These are phyloP conservation scores for Micropoecilia bifurca DNA, from an alignment of 2,797 vertebrate species.

Conservation along the genomic window DNA sequence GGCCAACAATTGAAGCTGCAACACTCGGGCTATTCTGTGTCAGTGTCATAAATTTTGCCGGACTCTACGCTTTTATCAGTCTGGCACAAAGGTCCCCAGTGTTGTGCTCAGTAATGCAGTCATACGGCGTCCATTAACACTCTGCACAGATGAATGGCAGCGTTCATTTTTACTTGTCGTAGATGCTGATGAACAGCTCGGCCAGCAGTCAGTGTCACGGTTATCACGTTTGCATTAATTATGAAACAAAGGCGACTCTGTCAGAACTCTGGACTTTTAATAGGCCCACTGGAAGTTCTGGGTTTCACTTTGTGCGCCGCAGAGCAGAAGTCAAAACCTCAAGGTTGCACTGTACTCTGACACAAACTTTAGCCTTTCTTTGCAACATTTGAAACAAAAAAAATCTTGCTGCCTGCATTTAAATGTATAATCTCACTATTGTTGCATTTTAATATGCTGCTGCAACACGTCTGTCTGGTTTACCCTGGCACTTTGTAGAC, in stretches of 20 bases:
- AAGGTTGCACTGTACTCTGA: slow-evolving; percentile 35
- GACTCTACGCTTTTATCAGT: slow-evolving; percentile 62
- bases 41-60: slow-evolving; percentile 51
- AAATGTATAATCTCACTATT: background rate
- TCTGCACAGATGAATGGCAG: slow-evolving; percentile 69
- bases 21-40: slow-evolving; percentile 44
- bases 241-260: slow-evolving; percentile 74
- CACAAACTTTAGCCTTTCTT: slow-evolving; percentile 26
- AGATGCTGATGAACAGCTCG: slow-evolving; percentile 60
- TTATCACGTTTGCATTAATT: slow-evolving; percentile 77
- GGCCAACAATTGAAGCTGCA: slow-evolving; percentile 43
- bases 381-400: slow-evolving; percentile 16
- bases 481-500: slow-evolving; percentile 31
- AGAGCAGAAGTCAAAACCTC: slow-evolving; percentile 63
- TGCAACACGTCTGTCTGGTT: slow-evolving; percentile 20
- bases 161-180: slow-evolving; percentile 68
- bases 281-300: slow-evolving; percentile 56
- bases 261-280: slow-evolving; percentile 63
- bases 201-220: slow-evolving; percentile 69
- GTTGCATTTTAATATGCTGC: slow-evolving; percentile 12
- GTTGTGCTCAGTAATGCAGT: slow-evolving; percentile 74
- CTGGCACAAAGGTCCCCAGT: slow-evolving; percentile 74
- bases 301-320: slow-evolving; percentile 61
- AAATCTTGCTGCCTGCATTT: background rate
- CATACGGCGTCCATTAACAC: slow-evolving; percentile 67